Evolutionary conservation across 2,888 invertebrate species (phyloP).

Genomic region (Stenodema calcarata): DNA sequence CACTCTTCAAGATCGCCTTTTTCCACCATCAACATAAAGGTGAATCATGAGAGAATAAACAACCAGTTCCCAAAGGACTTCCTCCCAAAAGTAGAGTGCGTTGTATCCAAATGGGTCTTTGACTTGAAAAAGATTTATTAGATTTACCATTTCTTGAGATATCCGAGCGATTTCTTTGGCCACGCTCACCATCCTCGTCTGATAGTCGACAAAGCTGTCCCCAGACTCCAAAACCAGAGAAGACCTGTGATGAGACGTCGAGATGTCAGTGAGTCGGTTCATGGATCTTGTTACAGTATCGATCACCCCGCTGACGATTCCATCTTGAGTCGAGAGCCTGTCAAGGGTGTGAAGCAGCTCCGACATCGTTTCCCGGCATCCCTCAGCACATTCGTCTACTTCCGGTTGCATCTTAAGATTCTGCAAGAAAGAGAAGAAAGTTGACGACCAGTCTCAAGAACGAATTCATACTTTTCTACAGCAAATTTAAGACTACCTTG

Average conservation of each 20-base stretch:
- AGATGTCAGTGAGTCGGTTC: conserved; percentile 72
- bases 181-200: conserved; percentile 93
- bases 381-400: conserved; percentile 80
- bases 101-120: too few species aligned
- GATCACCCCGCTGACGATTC: conserved; percentile 86
- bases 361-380: conserved; percentile 78
- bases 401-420: conserved; percentile 81
- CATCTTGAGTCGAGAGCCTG: conserved; percentile 83
- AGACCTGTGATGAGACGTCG: conserved; percentile 53
- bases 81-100: too few species aligned
- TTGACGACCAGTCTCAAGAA: background rate
- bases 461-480: background rate
- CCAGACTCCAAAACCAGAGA: conserved; percentile 67
- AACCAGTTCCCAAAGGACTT: too few species aligned
- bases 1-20: too few species aligned
- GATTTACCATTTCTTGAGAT: conserved; percentile 87
- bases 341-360: conserved; percentile 83
- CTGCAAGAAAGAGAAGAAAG: conserved; percentile 61
- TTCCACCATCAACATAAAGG: too few species aligned
- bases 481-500: conserved; percentile 65
- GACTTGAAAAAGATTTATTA: too few species aligned
- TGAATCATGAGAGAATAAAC: too few species aligned
- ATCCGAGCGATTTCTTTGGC: conserved; percentile 92
- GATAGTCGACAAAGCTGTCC: conserved; percentile 91
- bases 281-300: conserved; percentile 92